These are phyloP conservation scores for Lasioglossum figueresi DNA, from an alignment of 2,888 invertebrate species.

Conservation along the genomic window DNA sequence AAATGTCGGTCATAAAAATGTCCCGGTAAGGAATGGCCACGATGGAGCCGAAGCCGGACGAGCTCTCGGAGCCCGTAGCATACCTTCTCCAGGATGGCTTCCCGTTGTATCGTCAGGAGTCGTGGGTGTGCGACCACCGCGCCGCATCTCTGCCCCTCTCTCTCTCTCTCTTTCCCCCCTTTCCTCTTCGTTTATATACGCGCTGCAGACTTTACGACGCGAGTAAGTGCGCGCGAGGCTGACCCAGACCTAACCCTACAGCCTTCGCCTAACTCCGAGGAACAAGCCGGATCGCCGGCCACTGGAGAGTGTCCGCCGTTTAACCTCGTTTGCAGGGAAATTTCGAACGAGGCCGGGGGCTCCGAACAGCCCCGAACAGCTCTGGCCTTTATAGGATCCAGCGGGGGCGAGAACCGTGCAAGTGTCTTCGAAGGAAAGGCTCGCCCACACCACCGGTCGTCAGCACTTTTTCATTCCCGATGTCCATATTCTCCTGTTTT, in stretches of 20 bases:
- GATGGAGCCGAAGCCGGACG: constrained; percentile 54
- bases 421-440: constrained; percentile 22
- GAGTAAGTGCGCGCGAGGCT: constrained; percentile 47
- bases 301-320: constrained; percentile 32
- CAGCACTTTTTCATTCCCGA: constrained; percentile 32
- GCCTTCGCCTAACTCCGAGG: not conserved
- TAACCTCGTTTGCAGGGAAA: constrained; percentile 75
- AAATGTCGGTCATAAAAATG: constrained; percentile 76
- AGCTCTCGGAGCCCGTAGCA: constrained; percentile 37
- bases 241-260: constrained; percentile 17
- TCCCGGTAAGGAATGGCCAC: constrained; percentile 72
- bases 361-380: constrained; percentile 14
- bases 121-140: constrained; percentile 58
- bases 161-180: not conserved
- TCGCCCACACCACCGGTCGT: constrained; percentile 24
- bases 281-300: constrained; percentile 23
- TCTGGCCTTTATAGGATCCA: constrained; percentile 56
- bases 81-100: constrained; percentile 40
- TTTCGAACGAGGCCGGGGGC: constrained; percentile 65
- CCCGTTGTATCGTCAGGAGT: constrained; percentile 40
- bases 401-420: constrained; percentile 20
- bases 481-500: constrained; percentile 23
- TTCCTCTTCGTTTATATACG: constrained; percentile 59
- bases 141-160: not conserved
- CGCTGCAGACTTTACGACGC: constrained; percentile 59